Base-by-base conservation (phyloP, 2,888 invertebrate species). In the Sinhomidia bicolor region DNA sequence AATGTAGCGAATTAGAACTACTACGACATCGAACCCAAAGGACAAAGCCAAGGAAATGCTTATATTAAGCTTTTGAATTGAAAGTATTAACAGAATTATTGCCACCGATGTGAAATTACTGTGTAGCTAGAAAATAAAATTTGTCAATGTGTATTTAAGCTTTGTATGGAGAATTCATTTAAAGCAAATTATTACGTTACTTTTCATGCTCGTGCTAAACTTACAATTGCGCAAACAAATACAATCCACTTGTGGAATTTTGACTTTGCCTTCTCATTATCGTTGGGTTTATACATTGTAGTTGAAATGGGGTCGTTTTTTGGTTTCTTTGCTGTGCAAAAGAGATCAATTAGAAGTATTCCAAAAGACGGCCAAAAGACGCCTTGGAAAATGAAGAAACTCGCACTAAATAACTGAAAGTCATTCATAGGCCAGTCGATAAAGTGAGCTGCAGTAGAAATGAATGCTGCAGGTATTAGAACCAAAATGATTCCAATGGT, bases 1-100 rank as follows among this genome's bases (percentile, higher is more conserved):
- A 71, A 90, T 90, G 36, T 90, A 62, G 17, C 74, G 60, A 41
- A 91, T 62, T 1, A 91, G 57, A 5, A 81, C 26, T 12, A 82
- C 47, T 26, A 91, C 79, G 1, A 88, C 80, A 10, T 83, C 71
- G 6, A 89, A 89, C n/a, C 84, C 76, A 44, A 91, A 91, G 14
- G 90, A 80, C 47, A 90, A 44, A 5, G 90, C 89, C 10, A 91
- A 65, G 12, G 90, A 89, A 1, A 89, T 82, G 54, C 79, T 87
- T 14, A 91, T 85, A 51, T 91, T 89, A 17, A 91, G 54, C 51
- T 54, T 54, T 65, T 89, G 84, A 20, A 90, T 85, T 14, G 90
- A 89, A 14, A 89, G 54, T 0, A 90, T 54, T 32, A 84, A 84
- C 5, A 89, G 41, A 68, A 90, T 83, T 14, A 89, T 23, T 1